phyloP scores from a whole-genome alignment of 2,797 vertebrate species.

The Amniataba percoides region DNA sequence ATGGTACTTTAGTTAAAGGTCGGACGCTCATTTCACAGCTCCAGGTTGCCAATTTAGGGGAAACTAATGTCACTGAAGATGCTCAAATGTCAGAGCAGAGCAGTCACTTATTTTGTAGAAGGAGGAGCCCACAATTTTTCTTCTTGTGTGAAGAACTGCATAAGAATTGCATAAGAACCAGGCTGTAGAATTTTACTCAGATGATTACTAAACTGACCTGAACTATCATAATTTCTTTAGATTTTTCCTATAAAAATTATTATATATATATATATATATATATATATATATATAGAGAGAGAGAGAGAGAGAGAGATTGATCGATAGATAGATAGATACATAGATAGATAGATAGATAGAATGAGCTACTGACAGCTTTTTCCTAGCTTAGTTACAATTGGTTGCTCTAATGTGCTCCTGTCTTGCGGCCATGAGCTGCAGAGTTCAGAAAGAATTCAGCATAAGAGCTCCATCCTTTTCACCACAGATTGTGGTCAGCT shows the following conservation, averaged over 20 bases:
- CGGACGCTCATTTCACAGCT: slow-evolving; percentile 5
- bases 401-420: slow-evolving; percentile 1
- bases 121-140: background rate
- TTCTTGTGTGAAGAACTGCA: background rate
- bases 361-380: background rate
- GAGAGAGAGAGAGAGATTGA: too few relatives aligned
- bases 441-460: slow-evolving; percentile 44
- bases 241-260: too few relatives aligned
- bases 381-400: background rate
- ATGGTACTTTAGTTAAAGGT: slow-evolving; percentile 9
- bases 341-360: too few relatives aligned
- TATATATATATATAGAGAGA: too few relatives aligned
- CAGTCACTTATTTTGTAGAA: background rate
- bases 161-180: background rate
- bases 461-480: slow-evolving; percentile 35
- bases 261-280: too few relatives aligned
- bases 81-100: slow-evolving; percentile 21
- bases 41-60: background rate
- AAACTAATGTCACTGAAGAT: slow-evolving; percentile 17
- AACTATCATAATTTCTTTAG: too few relatives aligned
- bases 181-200: too few relatives aligned
- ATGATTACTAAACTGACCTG: too few relatives aligned
- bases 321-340: too few relatives aligned
- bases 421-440: slow-evolving; percentile 10
- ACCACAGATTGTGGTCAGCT: slow-evolving; percentile 45